Percentiles rank a stretch among this genome's conserved stretches.
phyloP scores from a whole-genome alignment of 1,140 invertebrate genomes.

The Brachionus manjavacas region DNA sequence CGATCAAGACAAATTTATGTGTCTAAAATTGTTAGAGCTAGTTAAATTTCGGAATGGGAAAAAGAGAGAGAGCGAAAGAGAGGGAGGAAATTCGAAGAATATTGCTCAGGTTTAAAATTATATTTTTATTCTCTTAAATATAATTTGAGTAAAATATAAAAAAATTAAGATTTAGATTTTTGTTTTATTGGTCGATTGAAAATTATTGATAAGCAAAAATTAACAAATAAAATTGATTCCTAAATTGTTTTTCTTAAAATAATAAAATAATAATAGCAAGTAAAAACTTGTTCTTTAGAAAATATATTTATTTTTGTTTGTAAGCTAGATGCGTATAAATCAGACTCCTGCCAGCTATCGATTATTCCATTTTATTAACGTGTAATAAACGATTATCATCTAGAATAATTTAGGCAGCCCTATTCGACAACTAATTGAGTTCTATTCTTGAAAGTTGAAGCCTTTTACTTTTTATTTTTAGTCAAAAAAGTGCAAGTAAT shows the following conservation, averaged over 20 bases:
- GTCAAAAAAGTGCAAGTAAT: slow-evolving; percentile 19
- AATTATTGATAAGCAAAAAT: slow-evolving; percentile 36
- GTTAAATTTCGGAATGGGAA: not conserved
- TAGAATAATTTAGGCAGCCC: not conserved
- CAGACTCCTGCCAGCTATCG: slow-evolving; percentile 17
- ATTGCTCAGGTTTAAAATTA: not conserved
- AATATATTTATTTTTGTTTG: slow-evolving; percentile 34
- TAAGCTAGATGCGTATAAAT: slow-evolving; percentile 33
- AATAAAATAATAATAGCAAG: not conserved
- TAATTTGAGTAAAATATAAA: not conserved
- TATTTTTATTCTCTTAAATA: slow-evolving; percentile 9
- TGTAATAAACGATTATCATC: slow-evolving; percentile 9
- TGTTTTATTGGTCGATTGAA: slow-evolving; percentile 10
- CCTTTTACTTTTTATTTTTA: not conserved
- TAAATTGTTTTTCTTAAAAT: slow-evolving; percentile 1
- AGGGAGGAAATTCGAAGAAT: not conserved
- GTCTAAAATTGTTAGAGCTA: not conserved
- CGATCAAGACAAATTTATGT: not conserved
- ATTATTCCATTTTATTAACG: slow-evolving; percentile 2
- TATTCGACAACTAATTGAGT: not conserved
- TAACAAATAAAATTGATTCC: slow-evolving; percentile 35
- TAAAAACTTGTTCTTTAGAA: slow-evolving; percentile 17
- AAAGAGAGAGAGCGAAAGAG: not conserved
- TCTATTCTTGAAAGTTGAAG: not conserved
- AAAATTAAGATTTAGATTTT: not conserved